A percentile compares a stretch with the other conserved stretches of the same genome.
These are phyloP conservation scores for Drosophila littoralis DNA, from an alignment of 1,140 invertebrate genomes.

Conservation along the genomic window DNA sequence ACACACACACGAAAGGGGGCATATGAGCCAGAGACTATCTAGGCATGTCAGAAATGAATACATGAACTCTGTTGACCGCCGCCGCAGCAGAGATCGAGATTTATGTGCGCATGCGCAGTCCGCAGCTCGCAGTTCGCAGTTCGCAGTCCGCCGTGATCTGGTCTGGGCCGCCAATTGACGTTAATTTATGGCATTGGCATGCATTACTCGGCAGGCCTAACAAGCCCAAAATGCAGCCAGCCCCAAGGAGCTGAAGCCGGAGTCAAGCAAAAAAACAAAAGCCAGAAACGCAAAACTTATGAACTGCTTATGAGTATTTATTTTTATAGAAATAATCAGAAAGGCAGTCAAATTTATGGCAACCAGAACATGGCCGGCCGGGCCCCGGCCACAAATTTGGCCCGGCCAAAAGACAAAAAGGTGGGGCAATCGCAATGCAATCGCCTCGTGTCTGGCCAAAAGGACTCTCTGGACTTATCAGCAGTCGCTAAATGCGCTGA, in stretches of 20 bases:
- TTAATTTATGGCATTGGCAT: slow-evolving; percentile 79
- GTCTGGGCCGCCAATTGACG: slow-evolving; percentile 69
- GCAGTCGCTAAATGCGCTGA: slow-evolving; percentile 67
- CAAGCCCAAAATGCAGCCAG: slow-evolving; percentile 52
- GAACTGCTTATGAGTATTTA: slow-evolving; percentile 81
- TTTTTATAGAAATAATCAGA: slow-evolving; percentile 80
- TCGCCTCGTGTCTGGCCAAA: background rate
- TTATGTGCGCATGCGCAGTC: slow-evolving; percentile 72
- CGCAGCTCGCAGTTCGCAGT: background rate
- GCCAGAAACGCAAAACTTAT: slow-evolving; percentile 65
- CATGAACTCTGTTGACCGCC: slow-evolving; percentile 79
- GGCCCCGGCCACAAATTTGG: background rate
- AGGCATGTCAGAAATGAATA: slow-evolving; percentile 79
- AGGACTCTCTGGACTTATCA: slow-evolving; percentile 56
- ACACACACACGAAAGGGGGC: slow-evolving; percentile 10
- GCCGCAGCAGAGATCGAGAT: slow-evolving; percentile 64
- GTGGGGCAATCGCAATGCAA: slow-evolving; percentile 23
- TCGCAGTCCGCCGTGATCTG: slow-evolving; percentile 38
- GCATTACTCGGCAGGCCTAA: slow-evolving; percentile 54
- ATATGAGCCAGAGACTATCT: slow-evolving; percentile 19
- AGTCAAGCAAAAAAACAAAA: slow-evolving; percentile 45
- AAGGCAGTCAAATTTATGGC: slow-evolving; percentile 75
- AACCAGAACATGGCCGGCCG: slow-evolving; percentile 8
- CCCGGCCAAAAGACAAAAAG: slow-evolving; percentile 33
- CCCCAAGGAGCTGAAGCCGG: slow-evolving; percentile 18